A percentile compares a stretch with the other conserved stretches of the same genome.
These are phyloP conservation scores for Nyctereutes procyonoides DNA, from an alignment of 2,113 vertebrate genomes.

Conservation along the genomic window DNA sequence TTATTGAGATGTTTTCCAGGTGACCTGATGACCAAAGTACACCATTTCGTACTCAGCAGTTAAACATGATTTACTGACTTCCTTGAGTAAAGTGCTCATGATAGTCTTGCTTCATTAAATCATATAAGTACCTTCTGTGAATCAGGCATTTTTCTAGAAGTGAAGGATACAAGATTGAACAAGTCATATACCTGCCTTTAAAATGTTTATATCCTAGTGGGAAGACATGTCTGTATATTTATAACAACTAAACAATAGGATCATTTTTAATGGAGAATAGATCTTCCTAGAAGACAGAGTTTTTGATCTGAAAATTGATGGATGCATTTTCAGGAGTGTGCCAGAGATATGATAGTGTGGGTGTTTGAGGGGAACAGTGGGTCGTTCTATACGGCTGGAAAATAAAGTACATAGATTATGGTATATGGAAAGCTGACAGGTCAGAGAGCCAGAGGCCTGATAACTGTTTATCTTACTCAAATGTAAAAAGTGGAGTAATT, in stretches of 20 bases:
- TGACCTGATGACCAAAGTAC: background rate
- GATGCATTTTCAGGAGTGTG: background rate
- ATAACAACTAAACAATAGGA: background rate
- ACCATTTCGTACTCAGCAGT: background rate
- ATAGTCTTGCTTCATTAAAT: background rate
- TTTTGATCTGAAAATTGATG: conserved; percentile 5
- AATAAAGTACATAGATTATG: background rate
- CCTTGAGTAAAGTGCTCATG: background rate
- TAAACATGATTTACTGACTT: background rate
- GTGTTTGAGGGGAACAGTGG: background rate
- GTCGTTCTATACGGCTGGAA: background rate
- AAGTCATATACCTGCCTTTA: background rate
- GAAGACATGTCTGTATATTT: background rate
- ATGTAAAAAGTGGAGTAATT: background rate
- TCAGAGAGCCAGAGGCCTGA: background rate
- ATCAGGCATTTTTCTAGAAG: background rate
- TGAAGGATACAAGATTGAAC: background rate
- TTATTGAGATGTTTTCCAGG: conserved; percentile 28
- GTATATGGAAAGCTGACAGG: background rate
- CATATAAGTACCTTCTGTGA: background rate
- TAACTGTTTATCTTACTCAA: background rate
- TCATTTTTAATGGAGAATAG: conserved; percentile 1
- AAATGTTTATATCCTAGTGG: background rate
- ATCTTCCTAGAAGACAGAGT: background rate
- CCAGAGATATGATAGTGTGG: background rate